These are phyloP conservation scores for Tetranychus piercei DNA, from an alignment of 2,888 invertebrate species.

Conservation along the genomic window DNA sequence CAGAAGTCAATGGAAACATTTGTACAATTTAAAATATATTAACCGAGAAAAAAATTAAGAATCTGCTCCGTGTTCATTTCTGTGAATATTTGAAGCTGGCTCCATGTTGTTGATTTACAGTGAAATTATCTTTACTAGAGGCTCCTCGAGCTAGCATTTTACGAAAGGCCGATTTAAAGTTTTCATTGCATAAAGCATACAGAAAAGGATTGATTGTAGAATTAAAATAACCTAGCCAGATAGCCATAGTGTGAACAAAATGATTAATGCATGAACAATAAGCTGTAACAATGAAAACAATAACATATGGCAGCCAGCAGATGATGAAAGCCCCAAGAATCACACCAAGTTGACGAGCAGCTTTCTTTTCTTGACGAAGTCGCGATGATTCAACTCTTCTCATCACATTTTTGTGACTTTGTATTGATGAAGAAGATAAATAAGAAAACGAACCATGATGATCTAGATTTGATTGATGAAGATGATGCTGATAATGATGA, in stretches of 20 bases:
- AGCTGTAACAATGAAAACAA: constrained; percentile 40
- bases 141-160: background rate
- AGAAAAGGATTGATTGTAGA: constrained; percentile 39
- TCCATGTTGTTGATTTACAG: background rate
- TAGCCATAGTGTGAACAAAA: constrained; percentile 35
- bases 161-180: constrained; percentile 27
- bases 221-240: constrained; percentile 40
- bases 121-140: background rate
- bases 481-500: background rate
- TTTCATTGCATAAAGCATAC: constrained; percentile 38
- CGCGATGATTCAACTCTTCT: constrained; percentile 17
- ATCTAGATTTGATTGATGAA: background rate
- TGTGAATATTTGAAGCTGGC: background rate
- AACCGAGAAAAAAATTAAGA: too few relatives aligned
- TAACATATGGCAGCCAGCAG: constrained; percentile 44
- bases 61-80: background rate
- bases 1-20: too few relatives aligned
- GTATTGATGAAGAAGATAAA: background rate
- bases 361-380: constrained; percentile 35
- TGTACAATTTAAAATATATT: too few relatives aligned
- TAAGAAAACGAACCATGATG: constrained; percentile 6
- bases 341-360: constrained; percentile 41
- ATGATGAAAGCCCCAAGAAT: constrained; percentile 43
- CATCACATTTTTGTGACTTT: constrained; percentile 7
- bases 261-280: constrained; percentile 37